Evolutionary conservation across 2,113 vertebrate genomes (phyloP).

Genomic region (Pandion haliaetus): DNA sequence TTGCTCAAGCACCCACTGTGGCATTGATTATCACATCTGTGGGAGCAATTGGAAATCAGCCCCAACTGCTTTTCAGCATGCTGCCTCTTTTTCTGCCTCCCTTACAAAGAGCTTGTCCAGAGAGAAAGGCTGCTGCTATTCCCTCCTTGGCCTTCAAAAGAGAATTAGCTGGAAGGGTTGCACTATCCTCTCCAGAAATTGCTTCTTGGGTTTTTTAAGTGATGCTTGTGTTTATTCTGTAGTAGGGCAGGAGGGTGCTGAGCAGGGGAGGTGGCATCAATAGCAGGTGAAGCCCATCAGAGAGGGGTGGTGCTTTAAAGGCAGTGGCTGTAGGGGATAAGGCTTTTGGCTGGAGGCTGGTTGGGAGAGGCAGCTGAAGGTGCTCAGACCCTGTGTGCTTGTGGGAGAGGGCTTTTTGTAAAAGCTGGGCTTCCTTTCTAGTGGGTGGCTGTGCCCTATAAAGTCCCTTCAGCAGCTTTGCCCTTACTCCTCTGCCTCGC

Average conservation of each 20-base stretch:
- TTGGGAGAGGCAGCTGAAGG: fast-evolving
- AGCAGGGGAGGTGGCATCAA: neutral
- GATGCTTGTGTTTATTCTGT: neutral
- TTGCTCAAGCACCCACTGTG: neutral
- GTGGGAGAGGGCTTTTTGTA: fast-evolving
- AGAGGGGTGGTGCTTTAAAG: neutral
- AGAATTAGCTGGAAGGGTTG: neutral
- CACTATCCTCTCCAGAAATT: neutral
- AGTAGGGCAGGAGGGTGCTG: neutral
- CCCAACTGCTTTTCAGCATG: neutral
- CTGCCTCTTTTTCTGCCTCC: neutral
- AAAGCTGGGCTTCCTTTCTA: neutral
- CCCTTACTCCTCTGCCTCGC: fast-evolving
- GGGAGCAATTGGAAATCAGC: neutral
- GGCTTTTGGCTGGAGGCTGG: neutral
- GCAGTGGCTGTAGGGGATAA: fast-evolving
- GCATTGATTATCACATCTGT: neutral
- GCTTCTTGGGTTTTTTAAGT: neutral
- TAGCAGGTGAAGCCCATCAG: neutral
- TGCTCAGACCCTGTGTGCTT: fast-evolving
- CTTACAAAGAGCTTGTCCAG: neutral
- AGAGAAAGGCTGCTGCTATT: neutral
- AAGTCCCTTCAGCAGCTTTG: neutral
- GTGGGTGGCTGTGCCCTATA: fast-evolving
- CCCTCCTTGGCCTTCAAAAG: neutral